These are phyloP conservation scores for Lasioglossum zephyrum DNA, from an alignment of 2,888 invertebrate species.

Conservation along the genomic window DNA sequence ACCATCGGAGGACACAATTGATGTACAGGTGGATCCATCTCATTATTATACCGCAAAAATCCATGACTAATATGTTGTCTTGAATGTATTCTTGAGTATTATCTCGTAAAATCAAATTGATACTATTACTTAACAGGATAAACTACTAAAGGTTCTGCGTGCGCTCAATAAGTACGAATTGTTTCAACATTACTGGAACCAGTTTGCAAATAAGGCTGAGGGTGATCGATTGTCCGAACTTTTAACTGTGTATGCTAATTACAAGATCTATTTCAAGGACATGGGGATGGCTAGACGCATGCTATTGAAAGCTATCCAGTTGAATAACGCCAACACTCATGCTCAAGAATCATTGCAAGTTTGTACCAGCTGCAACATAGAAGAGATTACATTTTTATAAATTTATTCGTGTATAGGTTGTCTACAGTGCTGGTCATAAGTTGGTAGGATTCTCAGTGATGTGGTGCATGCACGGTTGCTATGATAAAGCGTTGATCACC, in stretches of 20 bases:
- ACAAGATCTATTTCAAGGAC: slow-evolving; percentile 67
- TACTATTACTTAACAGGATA: slow-evolving; percentile 53
- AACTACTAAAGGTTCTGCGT: slow-evolving; percentile 61
- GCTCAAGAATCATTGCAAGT: slow-evolving; percentile 69
- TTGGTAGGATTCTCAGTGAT: slow-evolving; percentile 61
- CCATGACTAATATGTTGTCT: not conserved
- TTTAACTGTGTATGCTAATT: slow-evolving; percentile 65
- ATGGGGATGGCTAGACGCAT: slow-evolving; percentile 66
- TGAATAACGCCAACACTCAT: slow-evolving; percentile 53
- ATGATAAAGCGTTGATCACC: slow-evolving; percentile 70
- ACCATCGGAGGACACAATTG: not conserved
- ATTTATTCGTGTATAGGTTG: slow-evolving; percentile 44
- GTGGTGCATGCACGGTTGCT: slow-evolving; percentile 71
- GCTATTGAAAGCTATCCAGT: slow-evolving; percentile 64
- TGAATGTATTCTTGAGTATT: not conserved
- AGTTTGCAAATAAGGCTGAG: slow-evolving; percentile 55
- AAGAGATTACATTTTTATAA: not conserved
- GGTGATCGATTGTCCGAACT: slow-evolving; percentile 56
- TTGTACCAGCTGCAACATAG: not conserved
- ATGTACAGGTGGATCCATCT: slow-evolving; percentile 57
- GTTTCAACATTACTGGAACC: slow-evolving; percentile 62
- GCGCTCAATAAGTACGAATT: slow-evolving; percentile 65
- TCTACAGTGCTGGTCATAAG: slow-evolving; percentile 64
- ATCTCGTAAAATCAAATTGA: not conserved
- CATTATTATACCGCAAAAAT: not conserved